Conservation (phyloP, 2,797 vertebrate genomes). For the Takifugu rubripes region DNA sequence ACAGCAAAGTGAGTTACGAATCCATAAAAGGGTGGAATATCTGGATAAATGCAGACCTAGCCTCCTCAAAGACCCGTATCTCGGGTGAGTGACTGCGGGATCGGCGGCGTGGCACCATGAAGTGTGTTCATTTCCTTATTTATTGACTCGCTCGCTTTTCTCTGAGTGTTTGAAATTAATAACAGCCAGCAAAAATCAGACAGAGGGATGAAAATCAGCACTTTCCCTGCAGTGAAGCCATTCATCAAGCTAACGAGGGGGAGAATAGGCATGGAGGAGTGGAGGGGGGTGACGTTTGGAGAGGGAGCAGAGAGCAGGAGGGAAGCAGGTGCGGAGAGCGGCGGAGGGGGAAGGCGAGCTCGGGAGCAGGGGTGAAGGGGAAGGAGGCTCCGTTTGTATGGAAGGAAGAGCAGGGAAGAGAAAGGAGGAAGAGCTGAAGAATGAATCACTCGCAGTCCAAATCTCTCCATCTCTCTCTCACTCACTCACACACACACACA, state of each 20-base stretch:
- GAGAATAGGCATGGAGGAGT: slow-evolving; percentile 70
- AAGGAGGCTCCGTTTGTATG: slow-evolving; percentile 52
- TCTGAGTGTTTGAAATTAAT: slow-evolving; percentile 95
- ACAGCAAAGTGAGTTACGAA: slow-evolving; percentile 33
- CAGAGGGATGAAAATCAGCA: slow-evolving; percentile 94
- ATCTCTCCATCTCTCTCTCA: no score
- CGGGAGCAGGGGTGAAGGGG: slow-evolving; percentile 38
- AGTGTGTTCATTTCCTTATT: slow-evolving; percentile 79
- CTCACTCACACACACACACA: no score
- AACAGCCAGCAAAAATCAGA: slow-evolving; percentile 91
- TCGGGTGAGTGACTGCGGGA: slow-evolving; percentile 61
- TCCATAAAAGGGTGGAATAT: slow-evolving; percentile 30
- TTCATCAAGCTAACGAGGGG: slow-evolving; percentile 98
- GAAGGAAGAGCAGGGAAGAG: slow-evolving; percentile 34
- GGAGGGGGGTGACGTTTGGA: slow-evolving; percentile 67
- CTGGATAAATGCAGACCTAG: slow-evolving; percentile 49
- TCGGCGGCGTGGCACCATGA: slow-evolving; percentile 71
- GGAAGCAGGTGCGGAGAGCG: slow-evolving; percentile 62
- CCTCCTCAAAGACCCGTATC: slow-evolving; percentile 41
- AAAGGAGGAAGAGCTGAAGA: slow-evolving; percentile 32
- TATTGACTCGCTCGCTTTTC: slow-evolving; percentile 86
- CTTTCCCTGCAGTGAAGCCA: slow-evolving; percentile 94
- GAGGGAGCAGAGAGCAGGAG: slow-evolving; percentile 56
- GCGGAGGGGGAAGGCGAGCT: slow-evolving; percentile 28
- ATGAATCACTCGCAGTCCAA: slow-evolving; percentile 5